phyloP scores from a whole-genome alignment of 2,888 invertebrate genomes.

The Agrochola lychnidis region DNA sequence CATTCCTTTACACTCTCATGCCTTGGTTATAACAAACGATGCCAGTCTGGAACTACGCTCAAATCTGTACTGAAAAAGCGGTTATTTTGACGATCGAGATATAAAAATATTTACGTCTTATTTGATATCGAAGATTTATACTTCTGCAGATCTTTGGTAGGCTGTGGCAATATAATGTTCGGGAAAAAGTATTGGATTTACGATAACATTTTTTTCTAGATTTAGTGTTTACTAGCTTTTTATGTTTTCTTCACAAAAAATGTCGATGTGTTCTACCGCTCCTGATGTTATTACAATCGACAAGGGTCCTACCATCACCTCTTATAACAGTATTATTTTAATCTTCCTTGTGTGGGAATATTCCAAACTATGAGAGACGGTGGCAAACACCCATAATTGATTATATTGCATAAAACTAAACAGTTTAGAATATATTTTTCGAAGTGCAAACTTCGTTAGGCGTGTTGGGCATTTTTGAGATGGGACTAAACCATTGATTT shows the following conservation, averaged over 20 bases:
- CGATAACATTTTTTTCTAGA: conserved; percentile 11
- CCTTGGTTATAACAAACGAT: conserved; percentile 70
- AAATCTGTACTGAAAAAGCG: conserved; percentile 58
- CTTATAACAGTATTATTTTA: background rate
- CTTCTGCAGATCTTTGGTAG: conserved; percentile 40
- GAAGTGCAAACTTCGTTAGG: no score
- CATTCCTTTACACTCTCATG: conserved; percentile 68
- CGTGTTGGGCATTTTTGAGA: no score
- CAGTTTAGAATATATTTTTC: no score
- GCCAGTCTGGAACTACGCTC: conserved; percentile 57
- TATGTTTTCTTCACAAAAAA: background rate
- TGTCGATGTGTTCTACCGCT: background rate
- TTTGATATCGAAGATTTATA: conserved; percentile 45
- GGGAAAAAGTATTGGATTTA: conserved; percentile 30
- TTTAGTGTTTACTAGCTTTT: conserved; percentile 13
- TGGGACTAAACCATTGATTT: no score
- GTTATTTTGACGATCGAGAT: conserved; percentile 51
- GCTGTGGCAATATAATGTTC: conserved; percentile 19
- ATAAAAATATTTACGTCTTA: conserved; percentile 46
- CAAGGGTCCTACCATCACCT: background rate
- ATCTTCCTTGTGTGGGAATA: background rate
- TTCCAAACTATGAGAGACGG: background rate
- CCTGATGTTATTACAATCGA: background rate
- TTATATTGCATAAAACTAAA: background rate
- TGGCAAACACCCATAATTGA: background rate